These are phyloP conservation scores for Beroe forskalii DNA, from an alignment of 37 sponge, comb jelly and placozoan species.

Conservation along the genomic window DNA sequence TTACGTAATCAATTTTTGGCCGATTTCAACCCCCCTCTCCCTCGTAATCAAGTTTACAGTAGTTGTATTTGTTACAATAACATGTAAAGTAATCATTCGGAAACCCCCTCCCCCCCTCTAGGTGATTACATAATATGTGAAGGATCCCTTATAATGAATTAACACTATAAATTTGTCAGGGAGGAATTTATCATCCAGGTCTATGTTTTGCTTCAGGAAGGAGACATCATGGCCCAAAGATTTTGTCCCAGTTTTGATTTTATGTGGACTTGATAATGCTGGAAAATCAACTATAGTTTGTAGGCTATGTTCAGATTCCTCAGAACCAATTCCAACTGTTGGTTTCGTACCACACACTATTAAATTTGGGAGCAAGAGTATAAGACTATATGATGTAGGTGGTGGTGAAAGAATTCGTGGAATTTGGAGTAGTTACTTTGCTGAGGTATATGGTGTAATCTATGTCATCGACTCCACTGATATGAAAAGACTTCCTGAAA, in stretches of 20 bases:
- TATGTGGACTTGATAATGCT: conserved; percentile 35
- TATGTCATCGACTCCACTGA: conserved; percentile 10
- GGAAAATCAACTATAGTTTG: conserved; percentile 28
- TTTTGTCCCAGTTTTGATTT: background rate
- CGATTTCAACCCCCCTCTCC: too few species aligned
- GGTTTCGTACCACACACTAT: conserved; percentile 16
- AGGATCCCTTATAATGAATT: too few species aligned
- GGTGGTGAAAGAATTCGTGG: conserved; percentile 8
- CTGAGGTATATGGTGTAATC: conserved; percentile 10
- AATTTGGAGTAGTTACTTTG: conserved; percentile 7
- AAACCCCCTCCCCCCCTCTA: too few species aligned
- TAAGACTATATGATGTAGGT: conserved; percentile 22
- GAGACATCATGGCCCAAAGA: conserved; percentile 11
- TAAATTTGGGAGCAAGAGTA: background rate
- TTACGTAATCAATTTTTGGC: too few species aligned
- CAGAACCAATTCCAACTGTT: conserved; percentile 18
- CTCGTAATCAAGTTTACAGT: too few species aligned
- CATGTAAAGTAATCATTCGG: too few species aligned
- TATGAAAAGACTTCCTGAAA: background rate
- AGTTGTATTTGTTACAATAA: too few species aligned
- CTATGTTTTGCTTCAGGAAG: background rate
- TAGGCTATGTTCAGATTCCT: background rate
- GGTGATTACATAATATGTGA: too few species aligned
- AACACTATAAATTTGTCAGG: too few species aligned
- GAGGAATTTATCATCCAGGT: too few species aligned